Evolutionary conservation across 2,113 vertebrate genomes (phyloP).

Genomic region (Tetrax tetrax): DNA sequence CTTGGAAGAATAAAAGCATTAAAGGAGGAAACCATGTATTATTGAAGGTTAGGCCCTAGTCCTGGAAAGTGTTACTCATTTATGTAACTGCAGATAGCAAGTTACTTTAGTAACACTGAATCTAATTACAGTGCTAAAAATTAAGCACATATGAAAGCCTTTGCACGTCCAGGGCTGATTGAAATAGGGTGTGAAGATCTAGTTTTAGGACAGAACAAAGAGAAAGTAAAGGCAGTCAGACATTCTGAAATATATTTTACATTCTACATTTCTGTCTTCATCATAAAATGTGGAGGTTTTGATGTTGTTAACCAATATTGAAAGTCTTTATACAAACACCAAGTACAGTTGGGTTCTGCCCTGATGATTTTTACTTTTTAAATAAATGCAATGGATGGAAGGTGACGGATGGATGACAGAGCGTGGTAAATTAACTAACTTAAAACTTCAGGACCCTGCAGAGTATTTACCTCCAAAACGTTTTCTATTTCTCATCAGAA

Average conservation of each 20-base stretch:
- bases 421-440: neutral
- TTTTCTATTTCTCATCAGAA: neutral
- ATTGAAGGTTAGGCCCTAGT: neutral
- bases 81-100: neutral
- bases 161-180: neutral
- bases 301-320: neutral
- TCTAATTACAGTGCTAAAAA: neutral
- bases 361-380: neutral
- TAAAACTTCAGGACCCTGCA: neutral
- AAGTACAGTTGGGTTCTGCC: neutral
- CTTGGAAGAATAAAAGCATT: neutral
- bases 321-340: neutral
- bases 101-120: neutral
- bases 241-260: neutral
- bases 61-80: neutral
- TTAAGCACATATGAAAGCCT: neutral
- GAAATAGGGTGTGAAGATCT: neutral
- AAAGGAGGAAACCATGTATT: neutral
- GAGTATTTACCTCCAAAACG: neutral
- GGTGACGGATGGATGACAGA: neutral
- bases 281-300: fast-evolving
- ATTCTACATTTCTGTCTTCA: neutral
- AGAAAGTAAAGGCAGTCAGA: neutral
- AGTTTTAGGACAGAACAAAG: neutral
- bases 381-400: neutral